A percentile compares a stretch with the other conserved stretches of the same genome.
Evolutionary conservation across 2,888 invertebrate species (phyloP).

Genomic region (Nematopogon swammerdamellus): DNA sequence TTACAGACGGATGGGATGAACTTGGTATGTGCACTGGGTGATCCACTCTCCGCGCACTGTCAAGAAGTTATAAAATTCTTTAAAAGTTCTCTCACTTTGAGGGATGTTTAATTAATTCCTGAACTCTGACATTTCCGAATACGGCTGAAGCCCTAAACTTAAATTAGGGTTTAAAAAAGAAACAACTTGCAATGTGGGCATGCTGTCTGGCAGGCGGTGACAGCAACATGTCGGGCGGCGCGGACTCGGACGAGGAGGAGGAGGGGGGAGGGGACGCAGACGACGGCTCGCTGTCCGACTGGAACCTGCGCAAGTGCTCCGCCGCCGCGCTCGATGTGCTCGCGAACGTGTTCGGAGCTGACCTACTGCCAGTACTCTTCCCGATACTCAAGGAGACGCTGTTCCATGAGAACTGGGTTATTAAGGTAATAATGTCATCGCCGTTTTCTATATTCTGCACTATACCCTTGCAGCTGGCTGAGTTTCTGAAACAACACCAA

Average conservation of each 20-base stretch:
- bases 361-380: conserved; percentile 87
- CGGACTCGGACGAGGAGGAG: conserved; percentile 70
- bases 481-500: conserved; percentile 34
- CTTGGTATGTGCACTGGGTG: no score
- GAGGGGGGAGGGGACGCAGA: conserved; percentile 80
- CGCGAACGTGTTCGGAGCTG: conserved; percentile 95
- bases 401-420: conserved; percentile 94
- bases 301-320: conserved; percentile 98
- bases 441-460: conserved; percentile 70
- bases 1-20: no score
- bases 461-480: conserved; percentile 19
- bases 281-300: conserved; percentile 90
- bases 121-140: no score
- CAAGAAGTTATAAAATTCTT: no score
- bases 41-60: no score
- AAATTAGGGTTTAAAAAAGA: no score
- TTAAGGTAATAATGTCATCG: conserved; percentile 68
- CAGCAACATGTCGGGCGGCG: conserved; percentile 55
- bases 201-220: conserved; percentile 21
- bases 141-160: no score
- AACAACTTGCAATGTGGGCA: no score
- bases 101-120: no score
- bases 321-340: conserved; percentile 97
- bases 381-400: conserved; percentile 96
- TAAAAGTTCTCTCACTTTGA: no score